Base-by-base conservation (phyloP, 1,140 invertebrate genomes). In the Drosophila miranda region DNA sequence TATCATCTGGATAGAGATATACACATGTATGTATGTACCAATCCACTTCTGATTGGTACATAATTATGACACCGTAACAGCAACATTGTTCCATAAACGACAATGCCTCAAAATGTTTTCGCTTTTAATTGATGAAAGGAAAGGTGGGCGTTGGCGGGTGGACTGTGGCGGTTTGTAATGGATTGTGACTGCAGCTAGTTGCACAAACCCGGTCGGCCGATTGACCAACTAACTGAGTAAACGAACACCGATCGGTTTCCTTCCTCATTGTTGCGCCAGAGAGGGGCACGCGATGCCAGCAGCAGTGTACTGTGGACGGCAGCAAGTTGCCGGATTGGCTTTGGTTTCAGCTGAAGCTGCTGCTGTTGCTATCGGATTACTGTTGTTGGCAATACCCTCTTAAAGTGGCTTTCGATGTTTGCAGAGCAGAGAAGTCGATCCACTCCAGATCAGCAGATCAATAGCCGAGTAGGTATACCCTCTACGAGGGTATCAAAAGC, bases 251-350 rank as follows among this genome's bases (percentile, higher is more conserved):
- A 11, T 44, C 43, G 51, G 57, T 55, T 75, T 76, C 72, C 73
- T 76, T 76, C 73, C 73, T 76, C 72, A 75, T 76, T 75, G 73
- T 76, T 76, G 73, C 73, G 73, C 57, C 55, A 76, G 62, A 50
- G 42, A 26, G 48, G 58, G 48, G 70, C 70, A 66, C 30, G 30
- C 34, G 11, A 13, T 5, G 34, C 34, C 4, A 5, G 34, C 34
- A 21, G 54, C 42, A n/a, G 38, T 14, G 4, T 13, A 67, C 54
- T 73, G 62, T 67, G 67, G 71, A 57, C 41, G 49, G 61, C 69
- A 75, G 61, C 61, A 75, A 68, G 71, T 75, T 75, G 72, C 72
- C 50, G 51, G 42, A 51, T 62, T 63, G 6, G 21, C 26, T 13
- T 11, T 63, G 45, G 14, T 38, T 28, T 14, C 57, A 14, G 30